phyloP scores from a whole-genome alignment of 1,140 invertebrate species.

The Dendroctonus ponderosae region DNA sequence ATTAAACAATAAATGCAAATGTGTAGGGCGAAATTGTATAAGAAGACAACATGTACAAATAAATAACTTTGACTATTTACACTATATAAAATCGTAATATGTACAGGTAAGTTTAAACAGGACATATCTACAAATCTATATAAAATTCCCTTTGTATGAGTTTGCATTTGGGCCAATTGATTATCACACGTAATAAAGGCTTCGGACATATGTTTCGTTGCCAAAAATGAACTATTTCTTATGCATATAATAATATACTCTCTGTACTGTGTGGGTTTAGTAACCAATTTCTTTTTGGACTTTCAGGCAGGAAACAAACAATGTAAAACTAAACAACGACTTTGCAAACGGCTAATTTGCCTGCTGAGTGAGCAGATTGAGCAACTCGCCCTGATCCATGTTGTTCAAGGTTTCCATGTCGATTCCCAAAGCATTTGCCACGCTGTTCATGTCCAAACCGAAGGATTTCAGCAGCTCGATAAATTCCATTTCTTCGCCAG shows the following conservation, averaged over 20 bases:
- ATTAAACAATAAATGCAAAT: too few species aligned
- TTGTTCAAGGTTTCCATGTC: constrained; percentile 80
- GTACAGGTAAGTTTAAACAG: not conserved
- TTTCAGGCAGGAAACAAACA: not conserved
- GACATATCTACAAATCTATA: too few species aligned
- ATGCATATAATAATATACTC: too few species aligned
- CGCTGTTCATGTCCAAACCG: constrained; percentile 80
- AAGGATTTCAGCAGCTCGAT: constrained; percentile 85
- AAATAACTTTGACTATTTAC: constrained; percentile 13
- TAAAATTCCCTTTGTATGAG: too few species aligned
- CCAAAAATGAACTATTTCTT: too few species aligned
- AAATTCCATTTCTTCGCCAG: constrained; percentile 87
- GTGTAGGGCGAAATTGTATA: not conserved
- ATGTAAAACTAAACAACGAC: not conserved
- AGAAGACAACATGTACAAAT: constrained; percentile 14
- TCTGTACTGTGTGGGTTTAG: too few species aligned
- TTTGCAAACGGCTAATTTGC: constrained; percentile 47
- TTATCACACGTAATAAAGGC: too few species aligned
- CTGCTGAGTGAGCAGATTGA: constrained; percentile 81
- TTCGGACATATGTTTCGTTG: too few species aligned
- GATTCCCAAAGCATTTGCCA: constrained; percentile 82
- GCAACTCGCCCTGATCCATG: constrained; percentile 81
- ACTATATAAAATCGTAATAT: constrained; percentile 1
- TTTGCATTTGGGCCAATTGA: too few species aligned
- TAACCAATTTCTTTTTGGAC: not conserved